phyloP scores from a whole-genome alignment of 2,888 invertebrate genomes.

The Gymnocheta viridis region DNA sequence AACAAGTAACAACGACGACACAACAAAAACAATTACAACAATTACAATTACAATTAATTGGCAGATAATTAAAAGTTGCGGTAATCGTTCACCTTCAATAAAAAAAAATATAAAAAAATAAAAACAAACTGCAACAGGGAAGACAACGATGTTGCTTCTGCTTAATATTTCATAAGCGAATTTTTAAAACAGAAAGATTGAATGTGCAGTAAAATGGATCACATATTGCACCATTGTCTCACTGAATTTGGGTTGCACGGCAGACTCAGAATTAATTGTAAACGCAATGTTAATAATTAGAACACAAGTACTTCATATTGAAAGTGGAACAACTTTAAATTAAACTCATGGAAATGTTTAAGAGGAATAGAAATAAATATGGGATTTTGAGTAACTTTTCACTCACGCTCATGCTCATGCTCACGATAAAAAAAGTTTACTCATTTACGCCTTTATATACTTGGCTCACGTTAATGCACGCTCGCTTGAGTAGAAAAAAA shows the following conservation, averaged over 20 bases:
- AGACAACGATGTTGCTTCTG: neutral
- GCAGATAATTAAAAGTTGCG: slow-evolving; percentile 50
- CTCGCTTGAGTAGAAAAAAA: too few species aligned
- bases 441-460: too few species aligned
- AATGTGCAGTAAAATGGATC: neutral
- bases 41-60: slow-evolving; percentile 48
- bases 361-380: too few species aligned
- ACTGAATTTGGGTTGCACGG: neutral
- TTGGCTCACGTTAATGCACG: too few species aligned
- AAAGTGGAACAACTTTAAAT: too few species aligned
- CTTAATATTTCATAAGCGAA: neutral
- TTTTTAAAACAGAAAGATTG: neutral
- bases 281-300: neutral
- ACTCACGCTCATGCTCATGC: too few species aligned
- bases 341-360: too few species aligned
- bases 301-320: neutral
- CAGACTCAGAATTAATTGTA: neutral
- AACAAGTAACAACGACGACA: slow-evolving; percentile 16
- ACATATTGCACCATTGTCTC: neutral
- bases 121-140: neutral
- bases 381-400: too few species aligned
- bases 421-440: too few species aligned
- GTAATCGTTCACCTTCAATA: slow-evolving; percentile 31
- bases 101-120: neutral
- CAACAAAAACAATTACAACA: slow-evolving; percentile 24